Evolutionary conservation across 2,797 vertebrate genomes (phyloP).

Genomic region (Poeciliopsis turneri): DNA sequence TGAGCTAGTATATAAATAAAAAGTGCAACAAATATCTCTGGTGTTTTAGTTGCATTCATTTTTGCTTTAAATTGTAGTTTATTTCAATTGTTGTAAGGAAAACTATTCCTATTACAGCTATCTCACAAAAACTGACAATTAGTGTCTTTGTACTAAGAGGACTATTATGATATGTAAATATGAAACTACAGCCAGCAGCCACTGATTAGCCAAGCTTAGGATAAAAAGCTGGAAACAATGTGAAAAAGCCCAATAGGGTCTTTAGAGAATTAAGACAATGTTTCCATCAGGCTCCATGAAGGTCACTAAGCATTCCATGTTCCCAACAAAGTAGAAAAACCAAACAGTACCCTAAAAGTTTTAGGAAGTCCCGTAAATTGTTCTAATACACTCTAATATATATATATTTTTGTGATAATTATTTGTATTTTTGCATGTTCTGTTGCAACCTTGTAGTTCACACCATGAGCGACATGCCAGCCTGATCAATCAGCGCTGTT

Average conservation of each 20-base stretch:
- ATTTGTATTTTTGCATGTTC: slow-evolving; percentile 33
- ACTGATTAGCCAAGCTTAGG: slow-evolving; percentile 19
- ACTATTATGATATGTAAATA: slow-evolving; percentile 9
- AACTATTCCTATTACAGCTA: background rate
- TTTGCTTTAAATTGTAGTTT: background rate
- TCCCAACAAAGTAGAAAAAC: background rate
- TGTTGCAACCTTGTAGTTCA: slow-evolving; percentile 49
- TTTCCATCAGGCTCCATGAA: background rate
- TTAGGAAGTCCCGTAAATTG: background rate
- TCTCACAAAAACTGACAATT: background rate
- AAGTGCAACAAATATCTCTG: background rate
- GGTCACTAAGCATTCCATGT: background rate
- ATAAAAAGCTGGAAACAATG: background rate
- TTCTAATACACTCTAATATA: background rate
- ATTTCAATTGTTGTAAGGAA: background rate
- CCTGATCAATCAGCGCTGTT: slow-evolving; percentile 66
- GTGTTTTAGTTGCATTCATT: background rate
- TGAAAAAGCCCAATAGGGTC: background rate
- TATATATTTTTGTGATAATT: slow-evolving; percentile 6
- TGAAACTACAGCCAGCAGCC: background rate
- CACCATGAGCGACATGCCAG: slow-evolving; percentile 57
- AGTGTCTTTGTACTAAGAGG: background rate
- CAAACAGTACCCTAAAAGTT: background rate
- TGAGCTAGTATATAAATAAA: background rate
- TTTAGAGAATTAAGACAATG: background rate